Base-by-base conservation (phyloP, 1,140 invertebrate species). In the Sminthurides bifidus region DNA sequence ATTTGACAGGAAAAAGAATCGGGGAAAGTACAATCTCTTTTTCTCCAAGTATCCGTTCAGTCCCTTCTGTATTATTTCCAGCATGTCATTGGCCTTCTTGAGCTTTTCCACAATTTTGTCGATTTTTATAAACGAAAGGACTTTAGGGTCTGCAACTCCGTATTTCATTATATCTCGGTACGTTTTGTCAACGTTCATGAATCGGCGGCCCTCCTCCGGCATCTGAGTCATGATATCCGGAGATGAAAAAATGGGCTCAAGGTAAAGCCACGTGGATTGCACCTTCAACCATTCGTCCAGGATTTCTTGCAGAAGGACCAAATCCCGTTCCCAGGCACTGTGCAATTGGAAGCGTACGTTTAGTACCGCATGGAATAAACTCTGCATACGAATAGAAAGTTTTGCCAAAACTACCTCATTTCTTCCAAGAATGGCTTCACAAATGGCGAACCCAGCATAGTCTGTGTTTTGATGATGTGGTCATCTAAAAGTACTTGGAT, bases 1-100 rank as follows among this genome's bases (percentile, higher is more conserved):
- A 70, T 97, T 96, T 5, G 93, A 96, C 17, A 98, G 73, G 72
- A 97, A 97, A 79, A 96, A 97, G 76, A 98, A 96, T 61, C 91
- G 74, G 3, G 93, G 89, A 73, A 96, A 98, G 67, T 81, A 93
- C 0, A 95, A 73, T 24, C 92, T 76, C 68, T 97, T 96, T 76
- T 94, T 94, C 72, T 97, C 92, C 62, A 98, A 73, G 69, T 97
- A 96, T 54, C 85, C 86, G 68, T 94, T 92, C 8, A 98, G 73
- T 43, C 92, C 92, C 69, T 87, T 84, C 67, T 92, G 88, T 55
- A 96, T 92, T 43, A 90, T 73, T 66, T 96, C 87, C 40, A 92
- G 70, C 2, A 95, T 70, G 49, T 80, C 83, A 64, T 88, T 92
- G 14, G 86, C 88, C 70, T 93, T 94, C 68, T 84, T 85, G 26